Evolutionary conservation across 2,113 vertebrate genomes (phyloP).

Genomic region (Sebastes schlegelii): DNA sequence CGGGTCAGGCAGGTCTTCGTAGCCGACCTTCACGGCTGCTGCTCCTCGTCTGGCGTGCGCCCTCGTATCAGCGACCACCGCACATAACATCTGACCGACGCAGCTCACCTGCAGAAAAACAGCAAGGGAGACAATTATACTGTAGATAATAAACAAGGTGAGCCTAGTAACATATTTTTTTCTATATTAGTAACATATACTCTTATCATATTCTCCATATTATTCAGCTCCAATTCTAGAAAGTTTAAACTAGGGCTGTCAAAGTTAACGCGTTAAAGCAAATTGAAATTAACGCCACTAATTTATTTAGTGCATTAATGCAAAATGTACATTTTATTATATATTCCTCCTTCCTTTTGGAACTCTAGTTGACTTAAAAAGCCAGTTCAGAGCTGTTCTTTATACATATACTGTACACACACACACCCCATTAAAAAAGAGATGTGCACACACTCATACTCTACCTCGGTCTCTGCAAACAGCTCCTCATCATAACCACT

Average conservation of each 20-base stretch:
- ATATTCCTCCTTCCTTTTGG: no score
- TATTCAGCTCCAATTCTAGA: no score
- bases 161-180: no score
- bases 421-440: neutral
- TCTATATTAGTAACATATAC: no score
- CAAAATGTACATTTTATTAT: no score
- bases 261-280: no score
- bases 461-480: constrained; percentile 76
- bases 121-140: no score
- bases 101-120: constrained; percentile 77
- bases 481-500: constrained; percentile 71
- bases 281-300: no score
- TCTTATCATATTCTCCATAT: no score
- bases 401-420: neutral
- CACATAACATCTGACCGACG: constrained; percentile 82
- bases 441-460: neutral
- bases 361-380: neutral
- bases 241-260: no score
- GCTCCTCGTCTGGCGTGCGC: constrained; percentile 77
- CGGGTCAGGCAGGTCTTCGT: constrained; percentile 77
- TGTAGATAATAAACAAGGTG: neutral
- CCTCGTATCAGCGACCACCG: constrained; percentile 76
- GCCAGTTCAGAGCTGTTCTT: no score
- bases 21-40: constrained; percentile 74
- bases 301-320: no score